Evolutionary conservation across 1,140 invertebrate genomes (phyloP).

Genomic region (Pogonomyrmex barbatus): DNA sequence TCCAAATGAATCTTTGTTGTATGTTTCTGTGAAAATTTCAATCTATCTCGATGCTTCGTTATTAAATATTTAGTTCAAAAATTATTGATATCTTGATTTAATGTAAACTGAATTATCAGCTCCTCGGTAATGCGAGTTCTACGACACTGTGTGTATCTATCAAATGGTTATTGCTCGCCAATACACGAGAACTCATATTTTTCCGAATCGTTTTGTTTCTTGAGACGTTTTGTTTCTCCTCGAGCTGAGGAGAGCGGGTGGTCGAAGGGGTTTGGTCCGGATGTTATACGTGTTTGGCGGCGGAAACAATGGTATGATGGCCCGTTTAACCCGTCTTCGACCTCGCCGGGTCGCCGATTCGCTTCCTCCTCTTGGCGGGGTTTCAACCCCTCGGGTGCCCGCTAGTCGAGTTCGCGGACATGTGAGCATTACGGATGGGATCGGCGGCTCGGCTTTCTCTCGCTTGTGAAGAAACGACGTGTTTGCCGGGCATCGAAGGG

Average conservation of each 20-base stretch:
- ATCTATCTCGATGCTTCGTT: not conserved
- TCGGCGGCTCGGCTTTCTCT: constrained; percentile 64
- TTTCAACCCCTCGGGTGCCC: constrained; percentile 41
- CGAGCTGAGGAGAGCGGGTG: constrained; percentile 8
- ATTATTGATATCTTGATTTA: not conserved
- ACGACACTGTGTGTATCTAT: not conserved
- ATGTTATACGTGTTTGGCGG: constrained; percentile 78
- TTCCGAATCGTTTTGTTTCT: constrained; percentile 70
- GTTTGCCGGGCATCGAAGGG: constrained; percentile 70
- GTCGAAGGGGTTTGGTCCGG: constrained; percentile 49
- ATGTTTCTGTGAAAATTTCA: not conserved
- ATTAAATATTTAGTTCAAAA: not conserved
- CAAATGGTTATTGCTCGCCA: not conserved
- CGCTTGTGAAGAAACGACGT: constrained; percentile 70
- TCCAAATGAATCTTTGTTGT: not conserved
- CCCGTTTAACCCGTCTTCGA: constrained; percentile 75
- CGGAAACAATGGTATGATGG: constrained; percentile 79
- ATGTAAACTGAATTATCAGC: not conserved
- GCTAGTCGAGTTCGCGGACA: constrained; percentile 35
- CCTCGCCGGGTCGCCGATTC: constrained; percentile 19
- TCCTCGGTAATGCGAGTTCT: not conserved
- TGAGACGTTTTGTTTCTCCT: constrained; percentile 31
- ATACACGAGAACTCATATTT: constrained; percentile 52
- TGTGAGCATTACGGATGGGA: constrained; percentile 68
- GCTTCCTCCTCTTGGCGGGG: constrained; percentile 42